Conservation (phyloP, 2,113 vertebrate genomes). For the Rutilus rutilus region DNA sequence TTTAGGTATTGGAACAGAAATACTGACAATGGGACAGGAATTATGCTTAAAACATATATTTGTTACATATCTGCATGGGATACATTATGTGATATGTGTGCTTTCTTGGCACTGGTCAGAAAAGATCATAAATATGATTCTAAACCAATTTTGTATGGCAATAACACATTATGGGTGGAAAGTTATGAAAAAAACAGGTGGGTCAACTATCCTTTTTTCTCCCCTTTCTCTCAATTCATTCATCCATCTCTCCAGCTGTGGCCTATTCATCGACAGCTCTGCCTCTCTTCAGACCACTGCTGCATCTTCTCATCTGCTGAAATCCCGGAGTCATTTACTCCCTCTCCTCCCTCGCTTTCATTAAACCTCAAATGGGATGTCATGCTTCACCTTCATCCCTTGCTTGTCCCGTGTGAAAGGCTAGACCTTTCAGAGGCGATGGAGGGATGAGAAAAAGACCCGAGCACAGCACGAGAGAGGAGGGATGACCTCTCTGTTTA, state of each 20-base stretch:
- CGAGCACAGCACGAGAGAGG: conserved; percentile 30
- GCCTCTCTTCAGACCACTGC: conserved; percentile 22
- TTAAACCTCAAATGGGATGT: conserved; percentile 40
- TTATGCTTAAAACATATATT: background rate
- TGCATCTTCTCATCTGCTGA: conserved; percentile 23
- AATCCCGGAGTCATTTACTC: conserved; percentile 17
- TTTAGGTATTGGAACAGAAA: background rate
- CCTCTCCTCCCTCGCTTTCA: conserved; percentile 4
- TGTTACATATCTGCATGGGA: background rate
- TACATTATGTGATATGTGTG: background rate
- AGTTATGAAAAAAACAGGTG: background rate
- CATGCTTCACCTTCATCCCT: conserved; percentile 42
- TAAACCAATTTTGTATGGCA: background rate
- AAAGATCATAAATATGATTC: background rate
- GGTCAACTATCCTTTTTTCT: background rate
- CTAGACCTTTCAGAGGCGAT: conserved; percentile 37
- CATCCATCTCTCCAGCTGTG: background rate
- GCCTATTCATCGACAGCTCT: conserved; percentile 9
- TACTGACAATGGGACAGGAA: background rate
- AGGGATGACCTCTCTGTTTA: conserved; percentile 54
- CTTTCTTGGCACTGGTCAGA: background rate
- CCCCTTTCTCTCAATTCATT: background rate
- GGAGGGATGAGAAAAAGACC: conserved; percentile 45
- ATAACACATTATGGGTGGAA: background rate
- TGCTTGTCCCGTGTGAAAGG: conserved; percentile 50